Evolutionary conservation across 2,113 vertebrate genomes (phyloP).

Genomic region (Corynorhinus townsendii): DNA sequence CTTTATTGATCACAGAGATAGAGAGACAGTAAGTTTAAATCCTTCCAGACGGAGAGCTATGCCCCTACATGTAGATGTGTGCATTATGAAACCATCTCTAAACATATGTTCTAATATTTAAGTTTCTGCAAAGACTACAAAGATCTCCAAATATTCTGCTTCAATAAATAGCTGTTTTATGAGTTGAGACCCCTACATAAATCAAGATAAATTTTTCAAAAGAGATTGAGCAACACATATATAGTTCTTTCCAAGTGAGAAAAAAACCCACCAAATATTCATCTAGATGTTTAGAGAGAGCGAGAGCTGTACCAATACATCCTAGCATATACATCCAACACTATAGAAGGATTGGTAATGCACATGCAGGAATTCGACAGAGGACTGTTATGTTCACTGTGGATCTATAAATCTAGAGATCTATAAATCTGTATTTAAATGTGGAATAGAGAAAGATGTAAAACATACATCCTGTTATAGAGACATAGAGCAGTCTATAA

Average conservation of each 20-base stretch:
- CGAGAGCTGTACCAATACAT: slow-evolving; percentile 18
- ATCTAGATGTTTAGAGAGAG: slow-evolving; percentile 37
- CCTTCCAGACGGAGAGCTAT: slow-evolving; percentile 3
- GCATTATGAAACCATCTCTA: slow-evolving; percentile 7
- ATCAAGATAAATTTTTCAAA: slow-evolving; percentile 48
- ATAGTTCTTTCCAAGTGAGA: slow-evolving; percentile 5
- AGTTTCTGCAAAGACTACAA: slow-evolving; percentile 13
- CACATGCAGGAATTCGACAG: slow-evolving; percentile 39
- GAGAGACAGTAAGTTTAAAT: background rate
- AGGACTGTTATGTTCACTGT: slow-evolving; percentile 43
- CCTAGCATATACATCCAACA: background rate
- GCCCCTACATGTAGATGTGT: background rate
- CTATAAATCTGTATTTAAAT: slow-evolving; percentile 66
- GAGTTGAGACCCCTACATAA: background rate
- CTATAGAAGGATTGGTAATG: slow-evolving; percentile 31
- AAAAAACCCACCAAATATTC: slow-evolving; percentile 22
- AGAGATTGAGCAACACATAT: background rate
- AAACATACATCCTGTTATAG: slow-evolving; percentile 37
- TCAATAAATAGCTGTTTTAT: slow-evolving; percentile 38
- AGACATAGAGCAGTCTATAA: slow-evolving; percentile 21
- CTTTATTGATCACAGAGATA: slow-evolving; percentile 32
- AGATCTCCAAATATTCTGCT: background rate
- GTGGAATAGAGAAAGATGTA: background rate
- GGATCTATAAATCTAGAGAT: slow-evolving; percentile 66
- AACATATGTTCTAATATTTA: slow-evolving; percentile 31